Evolutionary conservation across 2,888 invertebrate genomes (phyloP).

Genomic region (Hirtodrosophila cameraria): DNA sequence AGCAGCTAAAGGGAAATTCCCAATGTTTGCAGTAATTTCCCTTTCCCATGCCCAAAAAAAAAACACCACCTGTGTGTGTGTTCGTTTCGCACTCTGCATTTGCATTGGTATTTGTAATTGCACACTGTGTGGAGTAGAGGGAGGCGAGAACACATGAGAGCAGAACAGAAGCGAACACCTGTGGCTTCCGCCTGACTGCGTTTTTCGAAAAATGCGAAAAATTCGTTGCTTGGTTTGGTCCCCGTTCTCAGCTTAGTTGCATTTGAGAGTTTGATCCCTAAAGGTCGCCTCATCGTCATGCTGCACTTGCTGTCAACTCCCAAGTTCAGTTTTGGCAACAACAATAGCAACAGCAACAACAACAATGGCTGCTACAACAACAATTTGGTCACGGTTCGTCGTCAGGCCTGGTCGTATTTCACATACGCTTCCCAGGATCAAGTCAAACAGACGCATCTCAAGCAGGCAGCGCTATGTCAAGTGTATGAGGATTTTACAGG

Average conservation of each 20-base stretch:
- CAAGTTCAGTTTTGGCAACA: slow-evolving; percentile 26
- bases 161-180: too few species aligned
- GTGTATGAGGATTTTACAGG: slow-evolving; percentile 76
- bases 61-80: slow-evolving; percentile 59
- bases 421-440: slow-evolving; percentile 52
- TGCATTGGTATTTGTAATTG: slow-evolving; percentile 1
- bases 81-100: slow-evolving; percentile 42
- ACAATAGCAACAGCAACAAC: slow-evolving; percentile 13
- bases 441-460: slow-evolving; percentile 51
- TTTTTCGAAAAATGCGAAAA: slow-evolving; percentile 37
- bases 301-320: slow-evolving; percentile 51
- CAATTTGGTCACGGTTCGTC: slow-evolving; percentile 63
- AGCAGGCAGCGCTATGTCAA: slow-evolving; percentile 64
- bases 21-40: slow-evolving; percentile 31
- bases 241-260: slow-evolving; percentile 48
- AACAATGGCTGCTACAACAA: slow-evolving; percentile 33
- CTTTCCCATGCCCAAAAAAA: slow-evolving; percentile 13
- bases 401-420: slow-evolving; percentile 60
- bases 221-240: slow-evolving; percentile 4
- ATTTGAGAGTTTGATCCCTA: slow-evolving; percentile 55
- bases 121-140: slow-evolving; percentile 3
- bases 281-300: slow-evolving; percentile 54
- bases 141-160: neutral
- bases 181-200: slow-evolving; percentile 56
- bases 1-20: slow-evolving; percentile 62